Percentiles rank a stretch among this genome's conserved stretches.
Conservation (phyloP, 2,888 invertebrate species). For the Idaea dimidiata region DNA sequence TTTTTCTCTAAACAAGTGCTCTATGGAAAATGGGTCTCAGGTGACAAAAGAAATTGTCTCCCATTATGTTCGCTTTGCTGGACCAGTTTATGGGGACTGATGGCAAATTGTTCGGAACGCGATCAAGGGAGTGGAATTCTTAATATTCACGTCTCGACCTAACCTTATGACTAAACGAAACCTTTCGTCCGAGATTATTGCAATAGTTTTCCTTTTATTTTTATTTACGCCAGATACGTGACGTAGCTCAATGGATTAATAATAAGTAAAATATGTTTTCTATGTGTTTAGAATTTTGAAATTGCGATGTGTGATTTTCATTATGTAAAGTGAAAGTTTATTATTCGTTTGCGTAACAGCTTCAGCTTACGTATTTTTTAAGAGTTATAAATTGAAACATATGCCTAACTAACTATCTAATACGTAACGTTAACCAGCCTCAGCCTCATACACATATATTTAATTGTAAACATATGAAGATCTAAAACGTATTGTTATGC, state of each 20-base stretch:
- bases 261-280: slow-evolving; percentile 1
- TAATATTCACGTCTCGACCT: slow-evolving; percentile 63
- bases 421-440: too few species aligned
- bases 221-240: slow-evolving; percentile 4
- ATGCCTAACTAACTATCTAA: too few species aligned
- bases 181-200: slow-evolving; percentile 40
- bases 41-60: slow-evolving; percentile 69
- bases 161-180: slow-evolving; percentile 41
- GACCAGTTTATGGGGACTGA: slow-evolving; percentile 67
- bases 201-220: slow-evolving; percentile 19
- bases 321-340: neutral
- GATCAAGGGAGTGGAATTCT: slow-evolving; percentile 45
- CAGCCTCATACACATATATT: too few species aligned
- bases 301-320: neutral
- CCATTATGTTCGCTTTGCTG: slow-evolving; percentile 63
- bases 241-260: neutral
- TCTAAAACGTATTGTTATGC: too few species aligned
- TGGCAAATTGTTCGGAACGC: slow-evolving; percentile 63
- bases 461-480: too few species aligned
- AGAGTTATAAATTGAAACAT: neutral
- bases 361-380: neutral
- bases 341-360: neutral
- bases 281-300: neutral
- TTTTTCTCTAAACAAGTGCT: slow-evolving; percentile 4
- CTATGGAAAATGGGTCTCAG: slow-evolving; percentile 49